These are phyloP conservation scores for Poicephalus meyeri DNA, from an alignment of 2,113 vertebrate genomes.

Conservation along the genomic window DNA sequence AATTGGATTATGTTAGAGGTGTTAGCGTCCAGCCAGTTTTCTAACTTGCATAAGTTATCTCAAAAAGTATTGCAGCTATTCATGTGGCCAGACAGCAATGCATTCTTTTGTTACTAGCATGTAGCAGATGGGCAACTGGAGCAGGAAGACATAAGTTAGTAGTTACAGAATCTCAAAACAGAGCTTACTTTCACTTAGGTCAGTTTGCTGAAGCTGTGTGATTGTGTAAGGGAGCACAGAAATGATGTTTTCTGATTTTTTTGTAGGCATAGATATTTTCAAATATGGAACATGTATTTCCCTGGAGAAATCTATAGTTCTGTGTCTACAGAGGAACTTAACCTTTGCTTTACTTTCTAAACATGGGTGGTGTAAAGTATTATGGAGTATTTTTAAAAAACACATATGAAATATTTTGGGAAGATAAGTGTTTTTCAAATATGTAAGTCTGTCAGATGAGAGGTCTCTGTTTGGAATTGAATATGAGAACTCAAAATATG, in stretches of 20 bases:
- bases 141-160: neutral
- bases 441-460: neutral
- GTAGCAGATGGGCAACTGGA: neutral
- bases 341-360: neutral
- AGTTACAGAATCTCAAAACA: neutral
- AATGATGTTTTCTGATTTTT: neutral
- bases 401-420: neutral
- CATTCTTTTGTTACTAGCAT: neutral
- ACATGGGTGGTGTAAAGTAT: neutral
- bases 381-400: neutral
- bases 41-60: neutral
- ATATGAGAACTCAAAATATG: neutral
- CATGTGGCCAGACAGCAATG: accelerated
- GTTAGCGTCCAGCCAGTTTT: neutral
- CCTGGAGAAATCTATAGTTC: neutral
- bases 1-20: neutral
- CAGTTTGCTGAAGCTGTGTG: neutral
- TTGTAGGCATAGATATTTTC: accelerated
- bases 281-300: neutral
- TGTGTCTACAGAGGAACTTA: neutral
- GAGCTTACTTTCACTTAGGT: neutral
- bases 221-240: neutral
- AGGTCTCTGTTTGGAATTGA: neutral
- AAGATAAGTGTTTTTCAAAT: neutral
- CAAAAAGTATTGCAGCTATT: neutral